Base-by-base conservation (phyloP, 2,888 invertebrate species). In the Cosmia pyralina region DNA sequence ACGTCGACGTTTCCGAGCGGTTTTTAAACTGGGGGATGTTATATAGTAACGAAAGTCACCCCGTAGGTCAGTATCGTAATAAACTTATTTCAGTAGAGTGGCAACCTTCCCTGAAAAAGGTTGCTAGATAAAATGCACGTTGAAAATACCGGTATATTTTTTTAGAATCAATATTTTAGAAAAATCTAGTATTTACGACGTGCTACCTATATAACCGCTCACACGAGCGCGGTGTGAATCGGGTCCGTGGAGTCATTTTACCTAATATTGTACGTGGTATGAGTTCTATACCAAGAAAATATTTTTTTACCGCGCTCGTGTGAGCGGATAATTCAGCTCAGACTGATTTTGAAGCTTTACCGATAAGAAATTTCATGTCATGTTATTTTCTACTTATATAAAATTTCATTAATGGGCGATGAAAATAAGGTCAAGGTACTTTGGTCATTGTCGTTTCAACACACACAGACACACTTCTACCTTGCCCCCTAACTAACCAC, bases 11-110 rank as follows among this genome's bases (percentile, higher is more conserved):
- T 41, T 17, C 10, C 2, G 17, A 41, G 28, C 48, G 58, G 1
- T 60, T 72, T 59, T 72, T 19, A 22, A 55, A 28, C 6, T 10
- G 41, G 48, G 48, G 28, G 28, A 13, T 48, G 41, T 48, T 48
- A 28, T 28, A 28, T 28, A 15, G 19, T 38, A 53, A 75, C 65
- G 28, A 41, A 75, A 41, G 4, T 53, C 11, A 38, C 64, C 38
- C 17, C 28, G 28, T 55, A 48, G 38, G 74, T 41, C 11, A 55
- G 34, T 22, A 22, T 38, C 38, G 10, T 28, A 64, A 53, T 41
- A 8, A 66, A 66, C 19, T 38, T 52, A 73, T 44, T 73, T 22
- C 50, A 62, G 44, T 50, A 5, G 19, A 50, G 34, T 72, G 41
- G 58, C n/a, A 7, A 22, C 28, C 1, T 28, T 8, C 5, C 19